Evolutionary conservation across 2,888 invertebrate genomes (phyloP), one percentile per base, ranked within the genome.

Genomic region (Melieria crassipennis): DNA sequence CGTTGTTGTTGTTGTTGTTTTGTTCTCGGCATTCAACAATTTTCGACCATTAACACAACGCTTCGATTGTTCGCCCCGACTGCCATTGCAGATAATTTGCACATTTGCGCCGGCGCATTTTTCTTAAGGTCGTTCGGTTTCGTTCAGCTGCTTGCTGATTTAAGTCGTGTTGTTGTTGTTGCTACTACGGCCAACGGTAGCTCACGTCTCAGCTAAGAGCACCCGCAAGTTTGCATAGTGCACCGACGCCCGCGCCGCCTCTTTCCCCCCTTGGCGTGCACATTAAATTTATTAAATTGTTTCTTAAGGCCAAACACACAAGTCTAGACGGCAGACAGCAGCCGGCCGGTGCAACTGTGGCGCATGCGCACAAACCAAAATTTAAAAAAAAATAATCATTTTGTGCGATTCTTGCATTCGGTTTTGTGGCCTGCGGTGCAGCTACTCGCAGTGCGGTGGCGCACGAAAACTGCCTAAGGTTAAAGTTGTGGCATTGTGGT

Each of bases 101-200:
- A 62, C 70, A 65, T 46, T n/a, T 70, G 64, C 70, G 65, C 67
- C 76, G 73, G 80, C 76, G 80, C 82, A 85, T 85, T 78, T 82
- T 83, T 85, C 80, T 81, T 84, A 85, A 85, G 83, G 83, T 85
- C 85, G 84, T 76, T 75, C 52, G 57, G 71, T 65, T 58, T 77
- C 71, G 78, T 79, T 78, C 81, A 77, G 73, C 77, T 73, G 81
- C 79, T 83, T 84, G 78, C 81, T 83, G 84, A 79, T 80, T 83
- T 83, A 85, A 84, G 83, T 84, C 84, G 84, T 76, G 75, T 55
- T 58, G 71, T 68, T 65, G 46, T 62, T 69, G 61, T 9, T 52
- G 69, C 62, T 63, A 58, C 57, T 57, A 79, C 79, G 79, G 76
- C 67, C 45, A 13, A 62, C 47, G n/a, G 10, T 30, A 30, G 30